Conservation (phyloP, 2,113 vertebrate species). For the Anseranas semipalmata region DNA sequence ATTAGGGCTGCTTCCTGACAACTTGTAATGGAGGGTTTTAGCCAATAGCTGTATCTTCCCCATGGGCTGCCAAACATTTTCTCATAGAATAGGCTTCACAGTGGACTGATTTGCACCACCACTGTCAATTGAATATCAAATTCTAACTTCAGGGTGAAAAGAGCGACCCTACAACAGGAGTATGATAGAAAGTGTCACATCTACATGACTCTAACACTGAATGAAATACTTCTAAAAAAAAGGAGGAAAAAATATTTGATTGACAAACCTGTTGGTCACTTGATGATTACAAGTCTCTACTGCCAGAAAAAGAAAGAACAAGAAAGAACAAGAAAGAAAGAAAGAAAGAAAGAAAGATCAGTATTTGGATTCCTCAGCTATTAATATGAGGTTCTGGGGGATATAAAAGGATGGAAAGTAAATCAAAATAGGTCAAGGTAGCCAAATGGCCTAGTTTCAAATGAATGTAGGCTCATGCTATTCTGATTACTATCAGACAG, state of each 20-base stretch:
- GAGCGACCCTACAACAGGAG: background rate
- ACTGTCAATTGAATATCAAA: background rate
- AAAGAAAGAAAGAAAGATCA: background rate
- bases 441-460: background rate
- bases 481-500: background rate
- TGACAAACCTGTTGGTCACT: background rate
- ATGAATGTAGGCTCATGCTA: background rate
- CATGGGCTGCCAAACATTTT: background rate
- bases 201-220: background rate
- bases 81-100: background rate
- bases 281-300: background rate
- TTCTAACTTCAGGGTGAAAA: background rate
- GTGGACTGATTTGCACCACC: background rate
- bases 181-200: background rate
- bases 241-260: background rate
- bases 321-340: background rate
- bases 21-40: background rate
- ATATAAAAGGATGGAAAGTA: background rate
- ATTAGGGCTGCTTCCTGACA: slow-evolving; percentile 10
- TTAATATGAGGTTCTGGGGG: background rate
- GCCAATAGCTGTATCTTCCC: slow-evolving; percentile 24
- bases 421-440: background rate
- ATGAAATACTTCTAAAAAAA: background rate
- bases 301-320: background rate
- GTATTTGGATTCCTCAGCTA: background rate